phyloP scores from a whole-genome alignment of 2,113 vertebrate species.

The Nothobranchius kuhntae region DNA sequence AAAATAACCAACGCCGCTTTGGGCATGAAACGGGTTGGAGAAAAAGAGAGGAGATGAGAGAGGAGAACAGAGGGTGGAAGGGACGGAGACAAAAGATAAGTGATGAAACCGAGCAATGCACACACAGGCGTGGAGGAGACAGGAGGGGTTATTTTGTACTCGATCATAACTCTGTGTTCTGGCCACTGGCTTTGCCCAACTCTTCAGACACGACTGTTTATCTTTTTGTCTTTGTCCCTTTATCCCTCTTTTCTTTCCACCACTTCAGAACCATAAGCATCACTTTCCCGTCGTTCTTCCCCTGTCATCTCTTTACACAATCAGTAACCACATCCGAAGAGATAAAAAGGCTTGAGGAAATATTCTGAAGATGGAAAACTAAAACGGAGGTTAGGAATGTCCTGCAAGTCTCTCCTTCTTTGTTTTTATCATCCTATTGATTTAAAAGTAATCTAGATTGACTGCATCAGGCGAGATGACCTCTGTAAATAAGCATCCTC shows the following conservation, averaged over 20 bases:
- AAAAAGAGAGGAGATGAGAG: conserved; percentile 12
- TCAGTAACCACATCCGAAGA: conserved; percentile 5
- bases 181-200: conserved; percentile 43
- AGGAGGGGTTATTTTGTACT: conserved; percentile 64
- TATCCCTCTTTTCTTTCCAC: conserved; percentile 20
- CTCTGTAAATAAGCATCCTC: background rate
- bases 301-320: background rate
- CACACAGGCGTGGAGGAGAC: conserved; percentile 38
- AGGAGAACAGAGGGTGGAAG: conserved; percentile 7
- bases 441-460: background rate
- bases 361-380: too few species aligned
- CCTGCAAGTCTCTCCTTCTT: too few species aligned
- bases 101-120: conserved; percentile 37
- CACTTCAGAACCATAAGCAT: conserved; percentile 27
- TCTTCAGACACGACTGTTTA: conserved; percentile 51
- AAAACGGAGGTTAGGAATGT: too few species aligned
- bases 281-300: conserved; percentile 28
- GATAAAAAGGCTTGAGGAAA: background rate
- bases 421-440: too few species aligned
- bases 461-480: conserved; percentile 22
- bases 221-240: conserved; percentile 44
- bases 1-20: conserved; percentile 6
- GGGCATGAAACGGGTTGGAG: background rate
- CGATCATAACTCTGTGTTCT: conserved; percentile 55
- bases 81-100: conserved; percentile 39